Evolutionary conservation across 37 sponge, comb jelly and placozoan species (phyloP).

Genomic region (Halisarca cf. caerulea): DNA sequence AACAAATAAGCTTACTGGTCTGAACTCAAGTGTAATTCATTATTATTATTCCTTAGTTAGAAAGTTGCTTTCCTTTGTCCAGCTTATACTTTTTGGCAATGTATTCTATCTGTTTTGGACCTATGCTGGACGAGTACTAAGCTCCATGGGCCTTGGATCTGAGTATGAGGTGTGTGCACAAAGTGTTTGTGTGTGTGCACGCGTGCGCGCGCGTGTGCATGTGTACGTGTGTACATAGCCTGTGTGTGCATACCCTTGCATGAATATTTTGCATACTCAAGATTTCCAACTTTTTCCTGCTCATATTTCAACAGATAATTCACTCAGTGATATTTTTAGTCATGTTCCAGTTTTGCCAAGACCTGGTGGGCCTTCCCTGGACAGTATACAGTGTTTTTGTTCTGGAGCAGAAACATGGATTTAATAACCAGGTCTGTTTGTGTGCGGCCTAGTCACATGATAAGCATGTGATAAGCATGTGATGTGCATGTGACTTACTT

Average conservation of each 20-base stretch:
- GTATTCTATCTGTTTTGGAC: conserved; percentile 67
- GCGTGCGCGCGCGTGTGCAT: not conserved
- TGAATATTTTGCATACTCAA: too few species aligned
- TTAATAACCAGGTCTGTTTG: conserved; percentile 98
- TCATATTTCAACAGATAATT: conserved; percentile 43
- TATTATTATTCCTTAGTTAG: too few species aligned
- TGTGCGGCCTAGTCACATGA: too few species aligned
- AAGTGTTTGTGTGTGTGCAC: not conserved
- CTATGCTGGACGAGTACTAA: conserved; percentile 46
- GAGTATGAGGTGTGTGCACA: conserved; percentile 70
- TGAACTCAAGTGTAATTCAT: too few species aligned
- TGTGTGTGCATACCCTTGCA: too few species aligned
- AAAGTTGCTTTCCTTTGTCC: not conserved
- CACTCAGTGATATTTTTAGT: conserved; percentile 68
- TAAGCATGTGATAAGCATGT: too few species aligned
- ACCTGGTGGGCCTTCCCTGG: conserved; percentile 81
- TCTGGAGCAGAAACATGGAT: conserved; percentile 93
- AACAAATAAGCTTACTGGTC: too few species aligned
- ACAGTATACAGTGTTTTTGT: conserved; percentile 79
- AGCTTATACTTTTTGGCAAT: conserved; percentile 52
- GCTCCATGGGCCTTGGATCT: conserved; percentile 40
- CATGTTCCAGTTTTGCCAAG: conserved; percentile 33
- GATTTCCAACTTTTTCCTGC: too few species aligned
- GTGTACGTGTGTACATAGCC: not conserved
- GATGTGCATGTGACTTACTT: too few species aligned